Evolutionary conservation across 2,113 vertebrate species (phyloP).

Genomic region (Corynorhinus townsendii): DNA sequence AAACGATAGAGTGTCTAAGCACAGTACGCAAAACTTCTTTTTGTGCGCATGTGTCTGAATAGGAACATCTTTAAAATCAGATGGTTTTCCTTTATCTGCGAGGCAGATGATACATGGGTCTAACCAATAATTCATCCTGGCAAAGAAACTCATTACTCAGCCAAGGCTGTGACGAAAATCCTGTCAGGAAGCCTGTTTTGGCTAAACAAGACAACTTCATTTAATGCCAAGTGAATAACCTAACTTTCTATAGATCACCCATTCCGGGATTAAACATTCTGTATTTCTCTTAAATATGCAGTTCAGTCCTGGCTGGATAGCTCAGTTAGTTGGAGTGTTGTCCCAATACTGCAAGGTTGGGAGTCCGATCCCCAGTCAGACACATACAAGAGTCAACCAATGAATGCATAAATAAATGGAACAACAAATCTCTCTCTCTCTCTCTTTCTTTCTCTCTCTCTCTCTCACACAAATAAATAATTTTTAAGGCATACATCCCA

Average conservation of each 20-base stretch:
- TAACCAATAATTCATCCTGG: conserved; percentile 78
- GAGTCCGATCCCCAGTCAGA: not conserved
- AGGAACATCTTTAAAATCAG: conserved; percentile 73
- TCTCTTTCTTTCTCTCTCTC: not conserved
- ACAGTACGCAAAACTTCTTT: conserved; percentile 57
- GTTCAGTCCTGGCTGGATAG: not conserved
- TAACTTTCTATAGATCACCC: conserved; percentile 73
- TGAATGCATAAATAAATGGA: not conserved
- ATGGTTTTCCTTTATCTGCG: conserved; percentile 51
- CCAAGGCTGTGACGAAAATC: not conserved
- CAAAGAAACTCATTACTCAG: conserved; percentile 59
- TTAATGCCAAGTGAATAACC: conserved; percentile 75
- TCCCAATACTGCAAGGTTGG: not conserved
- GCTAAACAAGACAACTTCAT: conserved; percentile 73
- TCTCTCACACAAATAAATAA: too few species aligned
- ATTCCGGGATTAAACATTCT: conserved; percentile 73
- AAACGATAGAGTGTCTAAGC: conserved; percentile 31
- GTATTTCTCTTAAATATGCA: conserved; percentile 70
- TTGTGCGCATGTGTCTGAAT: conserved; percentile 50
- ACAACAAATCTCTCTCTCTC: not conserved
- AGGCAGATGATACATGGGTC: conserved; percentile 65
- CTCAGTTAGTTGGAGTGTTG: not conserved
- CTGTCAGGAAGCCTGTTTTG: conserved; percentile 12
- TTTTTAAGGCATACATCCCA: conserved; percentile 50
- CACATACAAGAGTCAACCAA: not conserved